Evolutionary conservation across 2,888 invertebrate species (phyloP), one percentile per base, ranked within the genome.

Genomic region (Polymixis flavicincta): DNA sequence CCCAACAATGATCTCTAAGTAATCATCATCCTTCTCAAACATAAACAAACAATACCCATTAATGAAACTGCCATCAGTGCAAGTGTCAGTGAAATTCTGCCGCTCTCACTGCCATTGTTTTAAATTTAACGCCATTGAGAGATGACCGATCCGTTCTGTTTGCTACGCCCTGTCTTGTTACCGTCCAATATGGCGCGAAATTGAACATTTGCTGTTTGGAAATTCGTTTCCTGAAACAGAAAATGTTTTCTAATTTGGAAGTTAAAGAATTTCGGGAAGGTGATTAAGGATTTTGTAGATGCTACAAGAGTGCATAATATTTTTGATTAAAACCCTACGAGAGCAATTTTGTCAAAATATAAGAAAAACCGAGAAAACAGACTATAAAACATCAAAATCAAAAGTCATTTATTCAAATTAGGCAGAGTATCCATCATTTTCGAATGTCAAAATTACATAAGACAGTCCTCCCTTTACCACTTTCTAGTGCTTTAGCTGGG

Each of bases 101-200:
- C 79, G 76, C 88, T 89, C 85, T 87, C 85, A 83, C 84, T 74
- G 50, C 73, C 73, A 87, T 87, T 87, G 87, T 87, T 87, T 87
- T 77, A 83, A 85, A 87, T 87, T 87, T 83, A 86, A 83, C 82
- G 85, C 82, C 73, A 82, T 78, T 76, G 77, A 74, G 71, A 75
- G 55, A 84, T 84, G 87, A 89, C 89, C 85, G 90, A 90, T 89
- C 71, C 89, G 89, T 85, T 87, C 90, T 88, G 86, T 89, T 90
- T 89, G 84, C 64, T 72, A 52, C 82, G 76, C 60, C 60, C 74
- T 61, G 78, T 84, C 81, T 83, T 67, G 79, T 82, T 78, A 74
- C 25, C 45, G 71, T 59, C 60, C 66, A 79, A 78, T 65, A 55
- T 80, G 74, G 66, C 65, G 82, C 75, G 85, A 81, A 84, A 84